Conservation (phyloP, 2,888 invertebrate species). For the Cryptophagus acutangulus region DNA sequence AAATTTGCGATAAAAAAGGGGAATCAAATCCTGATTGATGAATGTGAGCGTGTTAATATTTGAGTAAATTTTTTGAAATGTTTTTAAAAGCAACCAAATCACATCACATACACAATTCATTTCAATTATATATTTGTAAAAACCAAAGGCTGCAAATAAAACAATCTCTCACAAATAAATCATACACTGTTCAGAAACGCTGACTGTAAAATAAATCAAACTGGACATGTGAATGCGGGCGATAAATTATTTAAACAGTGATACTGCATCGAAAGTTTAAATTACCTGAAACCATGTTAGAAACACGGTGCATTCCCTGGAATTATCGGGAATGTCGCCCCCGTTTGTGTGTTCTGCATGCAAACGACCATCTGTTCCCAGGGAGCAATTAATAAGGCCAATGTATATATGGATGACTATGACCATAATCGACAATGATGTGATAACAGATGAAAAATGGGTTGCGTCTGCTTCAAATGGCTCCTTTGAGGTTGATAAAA, state of each 20-base stretch:
- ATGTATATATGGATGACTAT: slow-evolving; percentile 1
- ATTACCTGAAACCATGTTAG: slow-evolving; percentile 19
- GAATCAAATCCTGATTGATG: too few relatives aligned
- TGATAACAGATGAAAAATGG: too few relatives aligned
- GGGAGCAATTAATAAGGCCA: slow-evolving; percentile 9
- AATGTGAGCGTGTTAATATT: too few relatives aligned
- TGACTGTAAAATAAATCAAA: slow-evolving; percentile 12
- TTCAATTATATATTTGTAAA: slow-evolving; percentile 14
- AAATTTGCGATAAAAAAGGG: too few relatives aligned
- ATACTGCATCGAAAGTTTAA: slow-evolving; percentile 23
- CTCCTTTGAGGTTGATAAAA: too few relatives aligned
- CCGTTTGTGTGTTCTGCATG: slow-evolving; percentile 12
- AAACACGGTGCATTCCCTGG: slow-evolving; percentile 16
- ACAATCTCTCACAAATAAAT: slow-evolving; percentile 12
- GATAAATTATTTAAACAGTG: slow-evolving; percentile 17
- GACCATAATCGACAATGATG: background rate
- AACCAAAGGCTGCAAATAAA: slow-evolving; percentile 8
- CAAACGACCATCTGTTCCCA: slow-evolving; percentile 10
- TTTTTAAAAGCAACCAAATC: too few relatives aligned
- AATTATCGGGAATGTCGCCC: slow-evolving; percentile 17
- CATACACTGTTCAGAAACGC: slow-evolving; percentile 8
- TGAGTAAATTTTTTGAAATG: too few relatives aligned
- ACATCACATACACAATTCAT: slow-evolving; percentile 12
- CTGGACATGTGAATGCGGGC: slow-evolving; percentile 12
- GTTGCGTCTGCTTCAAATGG: too few relatives aligned